Evolutionary conservation across 2,113 vertebrate species (phyloP), one percentile per base, ranked within the genome.

Genomic region (Heliornis fulica): DNA sequence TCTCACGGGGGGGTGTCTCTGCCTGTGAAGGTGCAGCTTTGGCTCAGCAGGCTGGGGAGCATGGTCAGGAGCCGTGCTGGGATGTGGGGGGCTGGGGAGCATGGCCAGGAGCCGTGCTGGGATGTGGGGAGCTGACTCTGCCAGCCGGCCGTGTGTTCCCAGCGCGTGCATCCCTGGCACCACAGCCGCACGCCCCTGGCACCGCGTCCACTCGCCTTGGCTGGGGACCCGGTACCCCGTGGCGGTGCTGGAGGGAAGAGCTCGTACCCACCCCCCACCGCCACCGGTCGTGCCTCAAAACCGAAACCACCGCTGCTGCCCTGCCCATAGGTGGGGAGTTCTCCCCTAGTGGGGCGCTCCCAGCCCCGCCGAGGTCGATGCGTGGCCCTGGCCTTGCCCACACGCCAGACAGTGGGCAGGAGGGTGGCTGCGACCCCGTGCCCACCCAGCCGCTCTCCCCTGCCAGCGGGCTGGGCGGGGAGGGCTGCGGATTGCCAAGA

Each of bases 281-380:
- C 32, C 40, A 40, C 65, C 60, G 13, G 78, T 53, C 28, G 25
- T 34, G 56, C 69, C 69, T 82, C 50, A 46, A 93, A 94, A 95
- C 85, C 28, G 95, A 97, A 96, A 97, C 85, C 20, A 22, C 10
- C 10, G 20, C 46, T 14, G 13, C 15, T 13, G 45, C 36, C 84
- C 11, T 1, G n/a, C n/a, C 56, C 65, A 95, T 96, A 66, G 95
- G 96, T 90, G 96, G 95, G 94, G 97, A 50, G 83, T 96, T 95
- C 88, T 91, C 79, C 70, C 51, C 6, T n/a, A n/a, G n/a, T n/a
- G n/a, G n/a, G n/a, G 45, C 90, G 83, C 82, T 70, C 64, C 92
- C 36, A 68, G 51, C 46, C 84, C 71, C 83, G 59, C 95, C 88
- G 61, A n/a, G n/a, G n/a, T n/a, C n/a, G n/a, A 93, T 86, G 46